These are phyloP conservation scores for Tragulus kanchil DNA, from an alignment of 2,113 vertebrate species.

Conservation along the genomic window DNA sequence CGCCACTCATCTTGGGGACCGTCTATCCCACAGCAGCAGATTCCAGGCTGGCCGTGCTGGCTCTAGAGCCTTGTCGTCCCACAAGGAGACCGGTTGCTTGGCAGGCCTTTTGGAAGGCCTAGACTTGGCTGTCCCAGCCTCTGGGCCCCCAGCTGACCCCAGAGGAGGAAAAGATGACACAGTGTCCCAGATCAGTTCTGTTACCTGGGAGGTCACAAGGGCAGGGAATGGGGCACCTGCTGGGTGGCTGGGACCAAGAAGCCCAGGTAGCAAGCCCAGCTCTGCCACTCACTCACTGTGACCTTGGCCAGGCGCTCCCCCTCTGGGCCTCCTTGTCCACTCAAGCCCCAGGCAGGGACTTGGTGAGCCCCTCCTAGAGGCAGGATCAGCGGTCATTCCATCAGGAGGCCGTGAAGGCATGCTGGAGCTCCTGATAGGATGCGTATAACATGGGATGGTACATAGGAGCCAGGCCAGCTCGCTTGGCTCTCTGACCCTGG, in stretches of 20 bases:
- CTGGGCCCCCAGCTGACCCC: not conserved
- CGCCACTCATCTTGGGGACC: accelerated
- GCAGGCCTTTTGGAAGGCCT: not conserved
- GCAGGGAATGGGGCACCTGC: not conserved
- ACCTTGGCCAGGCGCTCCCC: not conserved
- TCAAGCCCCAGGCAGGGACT: not conserved
- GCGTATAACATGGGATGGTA: not conserved
- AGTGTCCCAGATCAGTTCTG: not conserved
- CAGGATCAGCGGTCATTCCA: not conserved
- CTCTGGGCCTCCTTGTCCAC: not conserved
- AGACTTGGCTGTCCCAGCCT: not conserved
- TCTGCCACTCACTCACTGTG: not conserved
- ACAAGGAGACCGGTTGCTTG: not conserved
- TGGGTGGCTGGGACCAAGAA: not conserved
- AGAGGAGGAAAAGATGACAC: not conserved
- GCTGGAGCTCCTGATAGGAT: not conserved
- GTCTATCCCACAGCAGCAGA: accelerated
- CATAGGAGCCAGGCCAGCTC: accelerated
- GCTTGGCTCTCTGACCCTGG: not conserved
- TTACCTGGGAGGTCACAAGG: constrained; percentile 10
- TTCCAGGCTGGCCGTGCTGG: not conserved
- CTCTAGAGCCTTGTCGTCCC: not conserved
- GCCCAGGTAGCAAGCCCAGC: not conserved
- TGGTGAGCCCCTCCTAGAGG: not conserved
- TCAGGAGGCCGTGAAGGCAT: not conserved